Conservation (phyloP, 1,140 invertebrate genomes). For the Zaprionus tsacasi region DNA sequence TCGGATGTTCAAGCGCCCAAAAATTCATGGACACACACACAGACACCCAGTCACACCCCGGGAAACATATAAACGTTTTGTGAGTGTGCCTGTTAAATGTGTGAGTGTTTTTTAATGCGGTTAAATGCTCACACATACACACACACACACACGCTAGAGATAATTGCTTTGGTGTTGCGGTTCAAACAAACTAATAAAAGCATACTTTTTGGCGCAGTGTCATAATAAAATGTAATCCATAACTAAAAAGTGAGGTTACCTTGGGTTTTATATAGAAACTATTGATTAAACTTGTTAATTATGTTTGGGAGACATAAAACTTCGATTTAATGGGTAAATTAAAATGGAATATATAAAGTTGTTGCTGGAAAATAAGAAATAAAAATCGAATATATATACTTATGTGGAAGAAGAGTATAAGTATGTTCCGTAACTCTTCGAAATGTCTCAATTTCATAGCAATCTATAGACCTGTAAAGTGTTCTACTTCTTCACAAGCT, state of each 20-base stretch:
- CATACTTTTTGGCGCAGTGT: background rate
- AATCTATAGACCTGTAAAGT: background rate
- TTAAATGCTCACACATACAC: conserved; percentile 34
- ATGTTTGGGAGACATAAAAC: too few relatives aligned
- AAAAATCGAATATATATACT: too few relatives aligned
- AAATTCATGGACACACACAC: conserved; percentile 27
- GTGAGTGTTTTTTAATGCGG: conserved; percentile 19
- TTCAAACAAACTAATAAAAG: background rate
- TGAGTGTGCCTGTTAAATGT: conserved; percentile 20
- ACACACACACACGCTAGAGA: conserved; percentile 4
- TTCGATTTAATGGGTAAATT: too few relatives aligned
- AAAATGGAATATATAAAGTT: too few relatives aligned
- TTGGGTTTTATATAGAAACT: too few relatives aligned
- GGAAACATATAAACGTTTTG: conserved; percentile 7
- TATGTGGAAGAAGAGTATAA: too few relatives aligned
- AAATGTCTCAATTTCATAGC: background rate
- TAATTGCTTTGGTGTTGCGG: background rate
- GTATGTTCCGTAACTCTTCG: background rate
- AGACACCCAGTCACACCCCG: conserved; percentile 17
- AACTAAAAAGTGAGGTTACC: too few relatives aligned
- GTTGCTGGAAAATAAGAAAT: too few relatives aligned
- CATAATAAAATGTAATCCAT: background rate
- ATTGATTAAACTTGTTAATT: too few relatives aligned
- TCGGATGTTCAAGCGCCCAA: conserved; percentile 54
- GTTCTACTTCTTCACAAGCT: background rate